These are phyloP conservation scores for Rhopalosiphum maidis DNA, from an alignment of 1,140 invertebrate genomes.

Conservation along the genomic window DNA sequence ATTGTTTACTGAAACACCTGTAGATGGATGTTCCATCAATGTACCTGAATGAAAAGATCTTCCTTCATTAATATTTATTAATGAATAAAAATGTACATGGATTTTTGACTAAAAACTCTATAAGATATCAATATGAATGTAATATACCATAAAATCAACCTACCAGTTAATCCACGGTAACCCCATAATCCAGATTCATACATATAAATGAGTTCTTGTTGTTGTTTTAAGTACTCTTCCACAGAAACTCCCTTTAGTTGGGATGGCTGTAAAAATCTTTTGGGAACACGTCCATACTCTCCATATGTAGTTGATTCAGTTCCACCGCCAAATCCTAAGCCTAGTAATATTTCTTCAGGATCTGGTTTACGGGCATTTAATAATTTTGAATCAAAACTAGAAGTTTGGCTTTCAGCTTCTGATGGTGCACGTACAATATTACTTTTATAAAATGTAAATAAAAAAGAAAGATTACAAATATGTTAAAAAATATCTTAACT, in stretches of 20 bases:
- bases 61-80: constrained; percentile 20
- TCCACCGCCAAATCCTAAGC: constrained; percentile 71
- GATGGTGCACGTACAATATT: constrained; percentile 58
- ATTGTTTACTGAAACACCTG: constrained; percentile 45
- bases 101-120: background rate
- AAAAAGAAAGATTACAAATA: background rate
- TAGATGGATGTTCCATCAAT: constrained; percentile 39
- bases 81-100: background rate
- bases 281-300: constrained; percentile 68
- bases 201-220: constrained; percentile 68
- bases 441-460: constrained; percentile 31
- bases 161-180: constrained; percentile 71
- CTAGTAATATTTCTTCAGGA: constrained; percentile 76
- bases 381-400: constrained; percentile 74
- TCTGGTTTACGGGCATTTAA: constrained; percentile 75
- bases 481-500: background rate
- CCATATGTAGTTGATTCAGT: constrained; percentile 61
- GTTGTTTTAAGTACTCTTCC: constrained; percentile 68
- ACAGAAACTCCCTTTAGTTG: constrained; percentile 69
- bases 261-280: constrained; percentile 69
- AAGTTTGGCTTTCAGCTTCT: constrained; percentile 71
- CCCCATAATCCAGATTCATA: constrained; percentile 71
- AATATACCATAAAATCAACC: constrained; percentile 55
- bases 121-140: background rate
- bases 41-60: constrained; percentile 43